A percentile compares a stretch with the other conserved stretches of the same genome.
Evolutionary conservation across 2,113 vertebrate species (phyloP).

Genomic region (Elephas maximus): DNA sequence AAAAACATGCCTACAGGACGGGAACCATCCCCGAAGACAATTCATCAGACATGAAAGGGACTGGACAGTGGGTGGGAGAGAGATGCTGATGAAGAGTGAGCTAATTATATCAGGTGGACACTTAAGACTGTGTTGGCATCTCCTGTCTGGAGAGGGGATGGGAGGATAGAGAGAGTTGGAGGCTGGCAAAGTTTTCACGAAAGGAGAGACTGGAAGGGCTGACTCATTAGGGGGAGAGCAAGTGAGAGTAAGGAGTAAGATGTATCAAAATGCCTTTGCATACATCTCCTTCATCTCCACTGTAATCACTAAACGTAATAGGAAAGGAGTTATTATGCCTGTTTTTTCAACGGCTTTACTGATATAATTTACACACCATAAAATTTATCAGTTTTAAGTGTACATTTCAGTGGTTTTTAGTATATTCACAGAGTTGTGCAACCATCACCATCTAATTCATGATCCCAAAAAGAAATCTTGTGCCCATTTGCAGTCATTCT

Average conservation of each 20-base stretch:
- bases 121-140: too few species aligned
- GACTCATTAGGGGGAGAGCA: too few species aligned
- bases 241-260: too few species aligned
- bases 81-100: too few species aligned
- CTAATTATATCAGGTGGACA: too few species aligned
- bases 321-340: neutral
- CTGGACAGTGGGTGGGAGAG: too few species aligned
- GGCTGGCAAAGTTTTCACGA: too few species aligned
- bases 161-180: too few species aligned
- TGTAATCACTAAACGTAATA: neutral
- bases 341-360: constrained; percentile 37
- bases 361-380: neutral
- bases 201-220: too few species aligned
- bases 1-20: neutral
- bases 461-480: neutral
- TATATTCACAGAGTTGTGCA: constrained; percentile 21
- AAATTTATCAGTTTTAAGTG: constrained; percentile 49
- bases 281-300: constrained; percentile 34
- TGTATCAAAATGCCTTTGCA: neutral
- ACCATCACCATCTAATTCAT: constrained; percentile 19
- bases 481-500: neutral
- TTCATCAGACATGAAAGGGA: too few species aligned
- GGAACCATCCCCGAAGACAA: too few species aligned
- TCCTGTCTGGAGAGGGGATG: too few species aligned
- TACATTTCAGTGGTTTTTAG: constrained; percentile 32